These are phyloP conservation scores for Campylomormyrus tamandua DNA, from an alignment of 2,113 vertebrate species.

Conservation along the genomic window DNA sequence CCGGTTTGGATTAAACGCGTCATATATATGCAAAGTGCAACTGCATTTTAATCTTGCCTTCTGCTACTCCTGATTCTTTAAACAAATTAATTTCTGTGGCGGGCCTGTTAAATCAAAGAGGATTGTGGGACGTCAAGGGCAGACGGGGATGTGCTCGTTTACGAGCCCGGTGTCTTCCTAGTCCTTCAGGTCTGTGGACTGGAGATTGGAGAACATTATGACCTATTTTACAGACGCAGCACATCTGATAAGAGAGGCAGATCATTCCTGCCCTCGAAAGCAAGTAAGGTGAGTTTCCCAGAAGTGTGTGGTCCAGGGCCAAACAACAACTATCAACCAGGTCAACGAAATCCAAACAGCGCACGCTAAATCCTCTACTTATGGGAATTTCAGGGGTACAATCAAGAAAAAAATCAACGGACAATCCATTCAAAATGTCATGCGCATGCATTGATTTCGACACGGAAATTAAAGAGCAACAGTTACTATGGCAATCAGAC, in stretches of 20 bases:
- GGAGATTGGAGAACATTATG: not conserved
- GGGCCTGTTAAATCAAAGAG: not conserved
- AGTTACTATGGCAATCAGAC: slow-evolving; percentile 33
- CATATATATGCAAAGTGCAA: not conserved
- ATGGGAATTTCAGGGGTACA: not conserved
- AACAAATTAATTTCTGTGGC: not conserved
- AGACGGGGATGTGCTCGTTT: not conserved
- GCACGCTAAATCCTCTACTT: not conserved
- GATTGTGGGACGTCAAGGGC: not conserved
- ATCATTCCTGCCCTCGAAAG: not conserved
- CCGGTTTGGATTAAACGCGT: not conserved
- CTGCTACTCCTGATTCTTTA: not conserved
- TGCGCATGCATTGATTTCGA: not conserved
- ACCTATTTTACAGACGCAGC: not conserved
- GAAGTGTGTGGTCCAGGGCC: not conserved
- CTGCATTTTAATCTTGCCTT: slow-evolving; percentile 8
- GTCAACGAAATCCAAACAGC: not conserved
- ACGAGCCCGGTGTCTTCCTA: not conserved
- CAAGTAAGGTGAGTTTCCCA: not conserved
- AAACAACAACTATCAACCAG: not conserved
- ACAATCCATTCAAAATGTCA: not conserved
- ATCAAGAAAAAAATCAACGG: not conserved
- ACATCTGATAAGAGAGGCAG: not conserved
- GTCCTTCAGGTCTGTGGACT: not conserved
- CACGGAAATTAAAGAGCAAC: slow-evolving; percentile 23